A percentile compares a stretch with the other conserved stretches of the same genome.
Evolutionary conservation across 2,888 invertebrate species (phyloP).

Genomic region (Volucella inanis): DNA sequence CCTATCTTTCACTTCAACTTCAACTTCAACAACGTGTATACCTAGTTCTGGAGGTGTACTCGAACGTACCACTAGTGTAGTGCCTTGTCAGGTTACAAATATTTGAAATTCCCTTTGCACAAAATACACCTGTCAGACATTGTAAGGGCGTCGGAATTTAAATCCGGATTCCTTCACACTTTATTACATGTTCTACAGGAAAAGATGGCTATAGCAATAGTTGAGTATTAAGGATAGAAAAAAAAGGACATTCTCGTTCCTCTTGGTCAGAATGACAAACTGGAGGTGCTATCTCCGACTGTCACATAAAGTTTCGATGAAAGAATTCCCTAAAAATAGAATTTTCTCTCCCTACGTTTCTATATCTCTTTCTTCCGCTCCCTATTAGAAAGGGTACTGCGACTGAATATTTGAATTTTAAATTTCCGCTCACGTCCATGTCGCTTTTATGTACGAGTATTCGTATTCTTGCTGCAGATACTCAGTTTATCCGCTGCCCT

Average conservation of each 20-base stretch:
- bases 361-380: background rate
- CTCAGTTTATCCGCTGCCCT: slow-evolving; percentile 35
- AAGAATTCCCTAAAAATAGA: slow-evolving; percentile 48
- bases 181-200: slow-evolving; percentile 69
- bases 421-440: slow-evolving; percentile 75
- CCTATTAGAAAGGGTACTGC: background rate
- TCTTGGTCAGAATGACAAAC: slow-evolving; percentile 63
- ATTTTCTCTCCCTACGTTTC: slow-evolving; percentile 29
- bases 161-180: slow-evolving; percentile 69
- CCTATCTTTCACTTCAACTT: slow-evolving; percentile 8
- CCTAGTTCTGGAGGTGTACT: background rate
- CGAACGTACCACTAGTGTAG: slow-evolving; percentile 5
- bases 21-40: background rate
- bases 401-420: slow-evolving; percentile 76
- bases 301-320: slow-evolving; percentile 44
- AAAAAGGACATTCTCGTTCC: slow-evolving; percentile 47
- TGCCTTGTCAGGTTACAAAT: slow-evolving; percentile 59
- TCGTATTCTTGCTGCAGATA: slow-evolving; percentile 34
- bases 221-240: background rate
- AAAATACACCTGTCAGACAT: slow-evolving; percentile 72
- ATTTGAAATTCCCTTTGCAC: slow-evolving; percentile 33
- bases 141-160: slow-evolving; percentile 71
- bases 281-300: slow-evolving; percentile 48
- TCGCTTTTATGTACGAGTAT: slow-evolving; percentile 19
- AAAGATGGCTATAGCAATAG: background rate